Base-by-base conservation (phyloP, 92 coral and sea anemone species). In the Porites rus region DNA sequence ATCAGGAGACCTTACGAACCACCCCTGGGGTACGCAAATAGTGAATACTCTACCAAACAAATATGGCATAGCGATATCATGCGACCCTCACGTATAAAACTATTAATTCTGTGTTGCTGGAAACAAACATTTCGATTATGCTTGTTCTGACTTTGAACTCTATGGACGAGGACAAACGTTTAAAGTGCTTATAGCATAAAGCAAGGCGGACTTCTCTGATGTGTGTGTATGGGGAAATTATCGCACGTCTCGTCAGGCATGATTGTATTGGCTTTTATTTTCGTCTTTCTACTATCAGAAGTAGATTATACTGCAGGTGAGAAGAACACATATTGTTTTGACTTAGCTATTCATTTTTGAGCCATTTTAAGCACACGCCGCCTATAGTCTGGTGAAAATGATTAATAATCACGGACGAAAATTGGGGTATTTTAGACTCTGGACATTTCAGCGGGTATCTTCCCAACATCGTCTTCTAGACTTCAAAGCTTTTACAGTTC, bases 1-100 rank as follows among this genome's bases (percentile, higher is more conserved):
- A 81, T 81, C 86, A 81, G 86, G 86, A 81, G 86, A 81, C 66
- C 24, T 7, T 25, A 28, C 7, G 54, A 60, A 25, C 24, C 65
- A 25, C 21, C 52, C 74, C 53, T 7, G 9, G 19, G n/a, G 75
- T 38, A 38, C 71, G 12, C 14, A 76, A 31, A 4, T 51, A 50
- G 9, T 3, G 38, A 51, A 51, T 19, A 50, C 13, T 18, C 11
- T 17, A 20, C n/a, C 5, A 17, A 28, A 50, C 1, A 14, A 43
- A 46, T 7, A 13, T 7, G 76, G 10, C 76, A 70, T 11, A 2
- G 10, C 43, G 20, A 20, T 18, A 75, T 66, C 75, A 80, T 65
- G 72, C 73, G 73, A 68, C 13, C 63, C 6, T 17, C 77, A n/a
- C 67, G 53, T 16, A 65, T 16, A 25, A 50, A 28, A 38, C 46